Conservation (phyloP, 2,888 invertebrate species). For the Prenolepis imparis region DNA sequence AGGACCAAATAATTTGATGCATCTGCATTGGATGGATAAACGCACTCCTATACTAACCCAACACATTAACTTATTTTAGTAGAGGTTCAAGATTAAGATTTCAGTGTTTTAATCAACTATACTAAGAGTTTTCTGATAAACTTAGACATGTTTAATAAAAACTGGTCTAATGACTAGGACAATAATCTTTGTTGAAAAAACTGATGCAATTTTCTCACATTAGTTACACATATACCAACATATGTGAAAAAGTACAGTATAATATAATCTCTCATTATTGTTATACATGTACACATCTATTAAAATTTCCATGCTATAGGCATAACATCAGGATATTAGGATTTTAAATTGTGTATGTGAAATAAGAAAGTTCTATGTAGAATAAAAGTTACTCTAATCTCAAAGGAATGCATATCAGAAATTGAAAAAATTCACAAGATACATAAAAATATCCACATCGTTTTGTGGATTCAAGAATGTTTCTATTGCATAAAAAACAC, state of each 20-base stretch:
- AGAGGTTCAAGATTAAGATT: conserved; percentile 64
- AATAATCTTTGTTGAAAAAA: conserved; percentile 1
- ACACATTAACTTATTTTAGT: conserved; percentile 46
- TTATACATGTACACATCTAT: neutral
- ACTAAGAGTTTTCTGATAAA: neutral
- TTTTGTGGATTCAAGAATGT: neutral
- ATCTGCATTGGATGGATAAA: neutral
- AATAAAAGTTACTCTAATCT: neutral
- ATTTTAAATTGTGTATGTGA: neutral
- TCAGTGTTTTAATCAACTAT: conserved; percentile 58
- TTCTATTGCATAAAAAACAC: conserved; percentile 42
- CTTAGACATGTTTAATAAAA: neutral
- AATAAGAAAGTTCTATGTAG: neutral
- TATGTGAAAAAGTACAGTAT: neutral
- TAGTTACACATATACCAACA: neutral
- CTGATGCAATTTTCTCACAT: neutral
- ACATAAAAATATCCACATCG: neutral
- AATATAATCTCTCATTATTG: neutral
- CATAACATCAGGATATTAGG: neutral
- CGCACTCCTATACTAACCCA: conserved; percentile 54
- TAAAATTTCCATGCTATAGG: neutral
- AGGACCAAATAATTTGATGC: neutral
- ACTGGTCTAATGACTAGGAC: neutral
- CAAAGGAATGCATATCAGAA: neutral
- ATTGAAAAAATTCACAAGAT: neutral